Evolutionary conservation across 2,888 invertebrate genomes (phyloP).

Genomic region (Dioctria linearis): DNA sequence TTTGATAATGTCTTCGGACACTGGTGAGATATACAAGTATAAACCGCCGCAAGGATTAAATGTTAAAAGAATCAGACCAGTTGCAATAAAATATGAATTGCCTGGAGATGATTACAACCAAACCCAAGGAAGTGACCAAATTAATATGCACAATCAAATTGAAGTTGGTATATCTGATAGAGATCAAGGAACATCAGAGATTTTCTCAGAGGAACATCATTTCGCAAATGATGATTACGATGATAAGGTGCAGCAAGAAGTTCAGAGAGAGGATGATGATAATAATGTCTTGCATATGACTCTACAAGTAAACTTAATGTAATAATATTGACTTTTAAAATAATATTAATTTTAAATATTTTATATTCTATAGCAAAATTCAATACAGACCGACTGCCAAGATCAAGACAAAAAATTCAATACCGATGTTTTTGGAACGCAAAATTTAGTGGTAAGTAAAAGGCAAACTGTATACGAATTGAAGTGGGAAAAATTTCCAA

Average conservation of each 20-base stretch:
- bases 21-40: constrained; percentile 54
- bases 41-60: constrained; percentile 58
- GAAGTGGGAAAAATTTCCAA: not conserved
- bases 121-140: not conserved
- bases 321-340: not conserved
- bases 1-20: constrained; percentile 43
- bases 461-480: not conserved
- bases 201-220: not conserved
- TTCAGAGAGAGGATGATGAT: constrained; percentile 2
- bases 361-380: not conserved
- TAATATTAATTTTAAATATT: not conserved
- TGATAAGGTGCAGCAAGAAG: not conserved
- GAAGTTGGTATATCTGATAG: not conserved
- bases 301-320: not conserved
- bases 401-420: not conserved
- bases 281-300: not conserved
- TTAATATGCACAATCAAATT: not conserved
- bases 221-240: not conserved
- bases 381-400: not conserved
- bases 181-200: not conserved
- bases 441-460: constrained; percentile 7
- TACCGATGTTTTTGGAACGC: not conserved
- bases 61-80: constrained; percentile 53
- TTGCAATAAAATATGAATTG: constrained; percentile 24
- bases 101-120: not conserved